Percentiles rank a stretch among this genome's conserved stretches.
Evolutionary conservation across 2,888 invertebrate genomes (phyloP).

Genomic region (Dicyrtomina minuta): DNA sequence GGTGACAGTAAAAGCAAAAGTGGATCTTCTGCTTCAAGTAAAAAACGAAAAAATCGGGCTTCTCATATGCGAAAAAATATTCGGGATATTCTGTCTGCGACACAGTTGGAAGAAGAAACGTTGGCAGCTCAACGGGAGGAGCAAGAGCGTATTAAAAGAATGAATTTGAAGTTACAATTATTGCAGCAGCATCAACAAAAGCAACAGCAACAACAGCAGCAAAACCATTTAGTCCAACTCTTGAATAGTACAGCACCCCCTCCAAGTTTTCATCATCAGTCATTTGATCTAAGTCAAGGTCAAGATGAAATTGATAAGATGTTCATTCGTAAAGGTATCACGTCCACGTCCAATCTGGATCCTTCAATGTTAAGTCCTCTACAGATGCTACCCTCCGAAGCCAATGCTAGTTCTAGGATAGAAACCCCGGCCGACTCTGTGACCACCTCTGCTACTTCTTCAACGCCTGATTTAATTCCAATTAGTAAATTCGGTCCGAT

Average conservation of each 20-base stretch:
- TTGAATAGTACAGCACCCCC: conserved; percentile 6
- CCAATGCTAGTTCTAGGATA: too few relatives aligned
- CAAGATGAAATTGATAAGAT: conserved; percentile 5
- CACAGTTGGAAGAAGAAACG: conserved; percentile 88
- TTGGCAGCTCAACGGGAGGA: conserved; percentile 89
- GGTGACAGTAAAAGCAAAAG: background rate
- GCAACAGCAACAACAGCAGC: conserved; percentile 54
- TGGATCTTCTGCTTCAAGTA: background rate
- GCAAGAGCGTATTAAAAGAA: conserved; percentile 66
- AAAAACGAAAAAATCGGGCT: conserved; percentile 44
- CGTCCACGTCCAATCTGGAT: background rate
- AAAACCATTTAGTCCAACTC: conserved; percentile 36
- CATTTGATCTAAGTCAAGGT: background rate
- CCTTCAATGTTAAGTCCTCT: too few relatives aligned
- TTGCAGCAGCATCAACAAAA: conserved; percentile 45
- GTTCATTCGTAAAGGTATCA: conserved; percentile 3
- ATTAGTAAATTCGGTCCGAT: too few relatives aligned
- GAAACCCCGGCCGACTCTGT: too few relatives aligned
- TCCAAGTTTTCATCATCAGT: background rate
- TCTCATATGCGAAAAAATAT: conserved; percentile 72
- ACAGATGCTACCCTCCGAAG: too few relatives aligned
- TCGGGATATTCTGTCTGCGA: conserved; percentile 90
- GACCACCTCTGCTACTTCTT: too few relatives aligned
- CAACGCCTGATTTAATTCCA: too few relatives aligned
- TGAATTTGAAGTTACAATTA: conserved; percentile 57